Percentiles rank a stretch among this genome's conserved stretches.
Evolutionary conservation across 2,888 invertebrate species (phyloP).

Genomic region (Linyphia triangularis): DNA sequence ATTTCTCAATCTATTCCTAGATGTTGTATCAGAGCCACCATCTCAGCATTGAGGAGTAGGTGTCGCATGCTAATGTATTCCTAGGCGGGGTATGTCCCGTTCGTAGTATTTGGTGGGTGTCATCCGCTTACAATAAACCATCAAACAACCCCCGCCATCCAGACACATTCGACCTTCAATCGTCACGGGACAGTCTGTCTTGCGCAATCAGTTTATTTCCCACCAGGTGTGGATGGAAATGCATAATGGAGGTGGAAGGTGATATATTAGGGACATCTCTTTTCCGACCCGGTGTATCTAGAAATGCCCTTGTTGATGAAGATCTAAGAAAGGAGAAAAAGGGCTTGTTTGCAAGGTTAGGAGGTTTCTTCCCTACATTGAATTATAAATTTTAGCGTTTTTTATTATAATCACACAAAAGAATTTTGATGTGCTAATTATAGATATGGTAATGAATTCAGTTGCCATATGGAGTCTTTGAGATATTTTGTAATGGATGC

Average conservation of each 20-base stretch:
- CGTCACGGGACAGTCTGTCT: constrained; percentile 20
- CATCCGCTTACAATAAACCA: background rate
- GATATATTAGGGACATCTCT: background rate
- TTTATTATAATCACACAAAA: too few relatives aligned
- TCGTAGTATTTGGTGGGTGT: constrained; percentile 40
- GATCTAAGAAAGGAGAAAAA: too few relatives aligned
- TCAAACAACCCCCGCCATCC: constrained; percentile 54
- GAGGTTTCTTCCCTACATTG: too few relatives aligned
- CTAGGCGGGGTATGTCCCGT: constrained; percentile 40
- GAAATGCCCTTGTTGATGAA: background rate
- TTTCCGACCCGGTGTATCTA: too few relatives aligned
- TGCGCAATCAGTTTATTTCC: constrained; percentile 38
- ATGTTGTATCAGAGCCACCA: constrained; percentile 11
- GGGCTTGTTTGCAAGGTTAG: too few relatives aligned
- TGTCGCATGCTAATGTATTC: constrained; percentile 31
- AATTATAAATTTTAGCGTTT: too few relatives aligned
- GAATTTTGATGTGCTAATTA: too few relatives aligned
- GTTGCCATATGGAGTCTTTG: too few relatives aligned
- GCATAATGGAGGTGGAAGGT: background rate
- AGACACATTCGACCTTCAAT: constrained; percentile 53
- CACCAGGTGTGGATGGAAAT: background rate
- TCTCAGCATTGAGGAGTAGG: constrained; percentile 43
- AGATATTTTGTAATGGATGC: too few relatives aligned
- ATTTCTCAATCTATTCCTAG: constrained; percentile 25
- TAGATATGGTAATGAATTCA: too few relatives aligned